Base-by-base conservation (phyloP, 2,888 invertebrate species). In the Helobdella robusta region DNA sequence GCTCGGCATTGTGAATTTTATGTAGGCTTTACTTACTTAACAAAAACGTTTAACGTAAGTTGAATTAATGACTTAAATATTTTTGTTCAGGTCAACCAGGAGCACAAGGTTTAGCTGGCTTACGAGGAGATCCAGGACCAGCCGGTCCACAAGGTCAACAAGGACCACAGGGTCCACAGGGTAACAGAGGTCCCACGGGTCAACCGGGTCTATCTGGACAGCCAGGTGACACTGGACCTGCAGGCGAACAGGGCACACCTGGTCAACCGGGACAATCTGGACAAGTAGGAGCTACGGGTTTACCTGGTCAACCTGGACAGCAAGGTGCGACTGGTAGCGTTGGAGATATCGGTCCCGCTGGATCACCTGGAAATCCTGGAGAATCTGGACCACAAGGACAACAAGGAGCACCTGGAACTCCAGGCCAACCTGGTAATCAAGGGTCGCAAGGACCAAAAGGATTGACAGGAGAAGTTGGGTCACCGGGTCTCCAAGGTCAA, bases 261-360 rank as follows among this genome's bases (percentile, higher is more conserved):
- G 62, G 62, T 30, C 32, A 32, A 32, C 58, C 63, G 30, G 71
- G 71, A 61, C 63, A 56, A 54, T 1, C 64, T 35, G 71, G 71
- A 66, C 44, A 61, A 15, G 11, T 1, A 32, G 62, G 62, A 3
- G 11, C 28, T 30, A 23, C 25, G 6, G 62, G 62, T 8, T 30
- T 48, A 5, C 40, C n/a, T 63, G 68, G 32, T 28, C 85, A 74
- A 83, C 86, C 2, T 89, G 90, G 6, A 81, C 84, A 68, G 83
- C 85, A 18, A 11, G 62, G 62, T 18, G 23, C 30, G 15, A 58
- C 20, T n/a, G 65, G 67, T 6, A 11, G 30, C 23, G n/a, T 23
- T 23, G 63, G 64, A 34, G 50, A 30, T 35, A 11, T 61, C 36
- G 71, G 71, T 36, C 34, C 40, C 2, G 15, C 61, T 34, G 71